Percentiles rank a stretch among this genome's conserved stretches.
Evolutionary conservation across 2,113 vertebrate species (phyloP).

Genomic region (Passer domesticus): DNA sequence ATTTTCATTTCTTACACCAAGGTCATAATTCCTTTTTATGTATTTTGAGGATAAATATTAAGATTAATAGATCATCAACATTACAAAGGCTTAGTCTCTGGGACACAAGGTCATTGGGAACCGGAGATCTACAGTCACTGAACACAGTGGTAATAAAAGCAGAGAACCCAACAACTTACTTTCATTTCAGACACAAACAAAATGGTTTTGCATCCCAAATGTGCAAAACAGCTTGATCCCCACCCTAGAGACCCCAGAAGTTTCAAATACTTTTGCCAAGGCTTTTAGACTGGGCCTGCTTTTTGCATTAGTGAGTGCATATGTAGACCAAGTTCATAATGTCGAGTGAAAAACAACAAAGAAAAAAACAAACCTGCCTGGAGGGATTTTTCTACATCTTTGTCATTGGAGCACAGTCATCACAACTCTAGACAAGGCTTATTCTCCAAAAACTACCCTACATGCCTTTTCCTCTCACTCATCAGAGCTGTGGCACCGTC

Average conservation of each 20-base stretch:
- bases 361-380: neutral
- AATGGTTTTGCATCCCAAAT: neutral
- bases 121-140: neutral
- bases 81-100: neutral
- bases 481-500: neutral
- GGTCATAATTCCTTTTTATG: conserved; percentile 39
- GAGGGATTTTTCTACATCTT: neutral
- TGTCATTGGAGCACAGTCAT: neutral
- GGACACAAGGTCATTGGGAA: conserved; percentile 42
- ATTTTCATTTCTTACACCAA: conserved; percentile 49
- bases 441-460: neutral
- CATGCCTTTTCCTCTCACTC: accelerated
- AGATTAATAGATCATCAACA: conserved; percentile 35
- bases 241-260: neutral
- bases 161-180: neutral
- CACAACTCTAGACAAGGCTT: neutral
- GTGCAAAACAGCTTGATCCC: neutral
- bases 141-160: neutral
- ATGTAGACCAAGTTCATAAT: neutral
- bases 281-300: neutral
- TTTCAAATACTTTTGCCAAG: neutral
- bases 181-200: neutral
- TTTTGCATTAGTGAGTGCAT: neutral
- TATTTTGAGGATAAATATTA: conserved; percentile 64
- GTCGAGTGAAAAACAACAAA: neutral